These are phyloP conservation scores for Aphodius granarius DNA, from an alignment of 2,888 invertebrate species.

Conservation along the genomic window DNA sequence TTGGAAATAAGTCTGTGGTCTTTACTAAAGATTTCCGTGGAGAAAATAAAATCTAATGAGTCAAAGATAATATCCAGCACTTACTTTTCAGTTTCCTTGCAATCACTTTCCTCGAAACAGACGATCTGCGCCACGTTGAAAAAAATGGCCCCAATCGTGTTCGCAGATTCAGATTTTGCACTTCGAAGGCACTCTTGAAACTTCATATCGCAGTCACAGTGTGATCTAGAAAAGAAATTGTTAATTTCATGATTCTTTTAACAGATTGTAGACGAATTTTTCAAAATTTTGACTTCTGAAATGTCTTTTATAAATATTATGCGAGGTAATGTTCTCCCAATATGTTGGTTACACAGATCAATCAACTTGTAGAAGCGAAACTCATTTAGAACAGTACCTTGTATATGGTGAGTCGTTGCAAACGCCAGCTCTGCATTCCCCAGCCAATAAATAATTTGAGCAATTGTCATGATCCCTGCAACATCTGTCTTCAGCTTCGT, in stretches of 20 bases:
- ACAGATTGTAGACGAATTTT: neutral
- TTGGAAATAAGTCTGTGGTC: no score
- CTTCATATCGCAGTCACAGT: conserved; percentile 74
- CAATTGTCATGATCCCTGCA: conserved; percentile 77
- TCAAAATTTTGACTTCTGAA: neutral
- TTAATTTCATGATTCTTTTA: neutral
- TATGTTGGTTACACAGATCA: neutral
- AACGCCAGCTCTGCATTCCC: conserved; percentile 64
- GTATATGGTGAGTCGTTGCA: conserved; percentile 72
- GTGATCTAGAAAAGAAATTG: conserved; percentile 56
- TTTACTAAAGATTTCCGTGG: no score
- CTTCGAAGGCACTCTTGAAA: conserved; percentile 70
- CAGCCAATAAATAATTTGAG: conserved; percentile 61
- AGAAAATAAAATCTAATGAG: no score
- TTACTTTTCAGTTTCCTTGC: conserved; percentile 65
- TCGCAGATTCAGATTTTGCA: conserved; percentile 69
- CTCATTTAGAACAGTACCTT: conserved; percentile 46
- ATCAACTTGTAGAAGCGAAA: neutral
- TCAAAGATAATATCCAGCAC: neutral
- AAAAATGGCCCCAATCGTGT: conserved; percentile 71
- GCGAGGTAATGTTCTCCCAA: neutral
- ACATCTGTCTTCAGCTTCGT: conserved; percentile 68
- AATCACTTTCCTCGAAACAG: conserved; percentile 69
- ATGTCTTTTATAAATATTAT: no score
- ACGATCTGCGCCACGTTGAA: conserved; percentile 75